These are phyloP conservation scores for Drosophila cracens DNA, from an alignment of 2,888 invertebrate species.

Conservation along the genomic window DNA sequence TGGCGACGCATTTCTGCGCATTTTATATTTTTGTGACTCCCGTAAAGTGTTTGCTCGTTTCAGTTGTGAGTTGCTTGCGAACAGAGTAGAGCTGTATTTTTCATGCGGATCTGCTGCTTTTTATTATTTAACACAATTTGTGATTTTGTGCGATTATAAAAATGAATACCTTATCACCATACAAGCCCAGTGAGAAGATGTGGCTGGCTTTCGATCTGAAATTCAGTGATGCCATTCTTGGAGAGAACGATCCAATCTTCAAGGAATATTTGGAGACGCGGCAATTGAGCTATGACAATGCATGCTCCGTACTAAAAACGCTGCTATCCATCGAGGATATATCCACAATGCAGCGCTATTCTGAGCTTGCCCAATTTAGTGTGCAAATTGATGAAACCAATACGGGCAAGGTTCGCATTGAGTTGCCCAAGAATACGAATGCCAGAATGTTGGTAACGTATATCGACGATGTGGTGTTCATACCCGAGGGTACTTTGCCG, in stretches of 20 bases:
- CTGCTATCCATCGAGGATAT: conserved; percentile 79
- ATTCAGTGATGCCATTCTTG: conserved; percentile 34
- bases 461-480: conserved; percentile 14
- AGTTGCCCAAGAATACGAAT: neutral
- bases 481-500: neutral
- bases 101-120: neutral
- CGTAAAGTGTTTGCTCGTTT: neutral
- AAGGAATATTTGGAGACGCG: conserved; percentile 40
- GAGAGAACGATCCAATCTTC: conserved; percentile 11
- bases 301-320: conserved; percentile 49
- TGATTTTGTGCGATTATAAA: neutral
- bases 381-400: neutral
- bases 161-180: neutral
- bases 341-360: conserved; percentile 50
- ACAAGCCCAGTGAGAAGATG: conserved; percentile 28
- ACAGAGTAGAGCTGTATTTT: neutral
- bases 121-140: neutral
- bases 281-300: conserved; percentile 54
- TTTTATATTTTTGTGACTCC: conserved; percentile 30
- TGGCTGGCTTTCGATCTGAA: conserved; percentile 17
- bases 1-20: neutral
- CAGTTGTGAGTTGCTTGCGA: conserved; percentile 18
- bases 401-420: neutral
- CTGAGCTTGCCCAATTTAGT: conserved; percentile 39
- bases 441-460: conserved; percentile 4